These are phyloP conservation scores for Stercorarius parasiticus DNA, from an alignment of 2,113 vertebrate genomes.

Conservation along the genomic window DNA sequence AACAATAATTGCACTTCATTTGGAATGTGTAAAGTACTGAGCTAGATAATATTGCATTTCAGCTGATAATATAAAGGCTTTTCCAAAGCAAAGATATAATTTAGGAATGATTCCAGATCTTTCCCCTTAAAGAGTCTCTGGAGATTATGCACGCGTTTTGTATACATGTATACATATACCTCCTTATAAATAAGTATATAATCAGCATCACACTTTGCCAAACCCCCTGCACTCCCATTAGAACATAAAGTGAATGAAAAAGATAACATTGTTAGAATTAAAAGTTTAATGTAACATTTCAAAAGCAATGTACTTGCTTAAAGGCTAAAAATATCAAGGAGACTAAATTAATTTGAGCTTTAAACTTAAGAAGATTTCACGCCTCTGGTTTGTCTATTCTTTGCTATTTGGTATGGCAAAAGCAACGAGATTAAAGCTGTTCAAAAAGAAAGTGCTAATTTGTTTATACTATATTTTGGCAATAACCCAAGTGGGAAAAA, in stretches of 20 bases:
- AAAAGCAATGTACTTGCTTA: background rate
- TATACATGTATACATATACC: accelerated
- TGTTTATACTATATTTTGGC: background rate
- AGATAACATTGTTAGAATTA: background rate
- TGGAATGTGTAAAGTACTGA: background rate
- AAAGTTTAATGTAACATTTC: background rate
- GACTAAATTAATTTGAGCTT: background rate
- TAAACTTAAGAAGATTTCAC: background rate
- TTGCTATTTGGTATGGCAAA: background rate
- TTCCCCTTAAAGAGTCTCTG: background rate
- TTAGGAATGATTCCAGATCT: background rate
- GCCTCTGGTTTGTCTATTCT: background rate
- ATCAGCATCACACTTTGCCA: background rate
- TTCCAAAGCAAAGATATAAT: background rate
- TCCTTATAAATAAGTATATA: background rate
- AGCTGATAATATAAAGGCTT: background rate
- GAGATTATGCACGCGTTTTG: background rate
- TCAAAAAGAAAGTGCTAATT: slow-evolving; percentile 1
- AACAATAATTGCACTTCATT: background rate
- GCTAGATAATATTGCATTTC: background rate
- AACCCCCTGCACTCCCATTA: background rate
- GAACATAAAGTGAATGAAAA: background rate
- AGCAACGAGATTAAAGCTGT: background rate
- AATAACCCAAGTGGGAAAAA: background rate
- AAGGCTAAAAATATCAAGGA: background rate